These are phyloP conservation scores for Ditylenchus weischeri DNA, from an alignment of 2,888 invertebrate species.

Conservation along the genomic window DNA sequence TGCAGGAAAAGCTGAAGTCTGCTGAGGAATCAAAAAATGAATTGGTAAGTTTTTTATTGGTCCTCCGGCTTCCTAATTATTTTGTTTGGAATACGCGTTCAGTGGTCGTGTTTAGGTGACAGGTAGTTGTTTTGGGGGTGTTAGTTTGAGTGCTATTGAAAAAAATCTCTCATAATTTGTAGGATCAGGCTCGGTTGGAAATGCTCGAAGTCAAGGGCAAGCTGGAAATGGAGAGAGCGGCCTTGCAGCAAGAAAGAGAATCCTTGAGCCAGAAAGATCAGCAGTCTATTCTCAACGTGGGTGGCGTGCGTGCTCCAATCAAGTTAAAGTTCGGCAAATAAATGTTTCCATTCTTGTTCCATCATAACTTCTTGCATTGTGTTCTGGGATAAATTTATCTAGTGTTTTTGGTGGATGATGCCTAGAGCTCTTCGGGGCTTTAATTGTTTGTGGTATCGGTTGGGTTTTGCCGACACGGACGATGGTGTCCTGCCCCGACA, in stretches of 20 bases:
- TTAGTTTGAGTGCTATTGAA: too few relatives aligned
- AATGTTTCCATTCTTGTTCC: too few relatives aligned
- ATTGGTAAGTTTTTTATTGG: conserved; percentile 42
- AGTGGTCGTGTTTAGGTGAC: too few relatives aligned
- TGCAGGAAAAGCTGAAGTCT: conserved; percentile 42
- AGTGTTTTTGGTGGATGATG: too few relatives aligned
- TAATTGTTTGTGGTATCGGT: too few relatives aligned
- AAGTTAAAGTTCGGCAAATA: conserved; percentile 21
- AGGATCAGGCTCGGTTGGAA: conserved; percentile 55
- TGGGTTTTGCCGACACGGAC: too few relatives aligned
- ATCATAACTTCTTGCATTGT: too few relatives aligned
- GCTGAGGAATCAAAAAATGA: conserved; percentile 47
- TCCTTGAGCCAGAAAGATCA: conserved; percentile 48
- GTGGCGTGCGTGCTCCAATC: conserved; percentile 51
- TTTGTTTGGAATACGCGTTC: not conserved
- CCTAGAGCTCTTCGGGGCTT: too few relatives aligned
- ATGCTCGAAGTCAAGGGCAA: conserved; percentile 52
- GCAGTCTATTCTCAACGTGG: conserved; percentile 52
- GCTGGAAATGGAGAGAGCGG: conserved; percentile 48
- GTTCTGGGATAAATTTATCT: too few relatives aligned
- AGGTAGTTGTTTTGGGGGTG: too few relatives aligned
- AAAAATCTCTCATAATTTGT: conserved; percentile 23
- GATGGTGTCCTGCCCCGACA: too few relatives aligned
- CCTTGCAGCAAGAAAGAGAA: conserved; percentile 41
- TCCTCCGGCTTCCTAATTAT: not conserved